Evolutionary conservation across 2,797 vertebrate species (phyloP), one percentile per base, ranked within the genome.

Genomic region (Leptatherina wallacei): DNA sequence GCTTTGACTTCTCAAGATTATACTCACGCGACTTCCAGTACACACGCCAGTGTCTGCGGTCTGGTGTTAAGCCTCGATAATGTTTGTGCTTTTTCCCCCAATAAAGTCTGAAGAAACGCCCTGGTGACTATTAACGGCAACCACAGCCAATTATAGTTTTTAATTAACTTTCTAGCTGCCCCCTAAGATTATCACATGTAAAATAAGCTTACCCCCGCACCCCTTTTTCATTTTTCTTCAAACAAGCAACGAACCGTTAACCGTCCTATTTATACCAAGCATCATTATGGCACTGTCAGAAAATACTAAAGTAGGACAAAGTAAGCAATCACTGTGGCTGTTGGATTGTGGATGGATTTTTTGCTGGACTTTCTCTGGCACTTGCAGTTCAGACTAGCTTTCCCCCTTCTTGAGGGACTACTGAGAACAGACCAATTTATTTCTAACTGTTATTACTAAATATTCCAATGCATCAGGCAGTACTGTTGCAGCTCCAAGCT

Each of bases 111-210:
- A 85, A 91, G 86, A 83, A 92, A 93, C 82, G 85, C 90, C 90
- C 89, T 89, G 79, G 84, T 90, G 90, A 93, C 92, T 92, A 93
- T 94, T 93, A 95, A 92, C 88, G 91, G 90, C 84, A 91, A 92
- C 91, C 93, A 92, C 85, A 93, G 92, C 91, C 95, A 95, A 94
- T 95, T 95, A 95, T 94, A 94, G 92, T 93, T 95, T 95, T 95
- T 95, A 95, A 95, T 95, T 95, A 95, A 95, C 93, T 95, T 95
- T 93, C 89, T 93, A 91, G 92, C 95, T 94, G 91, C 91, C 93
- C 24, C 91, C 84, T 91, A 89, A 94, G 93, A 95, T 95, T 94
- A 94, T 95, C 93, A 85, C 93, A 93, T 93, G 93, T 93, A 94
- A 93, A 95, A 93, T 94, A 93, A 93, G 93, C 92, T 90, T 89